These are phyloP conservation scores for Malurus elegans DNA, from an alignment of 2,113 vertebrate species.

Conservation along the genomic window DNA sequence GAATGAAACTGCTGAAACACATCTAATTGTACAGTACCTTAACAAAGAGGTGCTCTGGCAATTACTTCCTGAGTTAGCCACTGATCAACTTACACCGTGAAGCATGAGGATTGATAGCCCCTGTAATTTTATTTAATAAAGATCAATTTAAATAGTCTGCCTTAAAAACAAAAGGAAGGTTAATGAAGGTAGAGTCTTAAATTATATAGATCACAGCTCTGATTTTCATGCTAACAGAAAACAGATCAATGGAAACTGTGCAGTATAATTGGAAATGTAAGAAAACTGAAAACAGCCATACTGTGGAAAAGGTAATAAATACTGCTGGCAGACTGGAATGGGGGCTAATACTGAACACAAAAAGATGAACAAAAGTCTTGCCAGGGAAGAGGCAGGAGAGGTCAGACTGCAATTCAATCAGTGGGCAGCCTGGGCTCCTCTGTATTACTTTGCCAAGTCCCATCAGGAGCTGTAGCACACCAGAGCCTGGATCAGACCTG, in stretches of 20 bases:
- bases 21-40: constrained; percentile 7
- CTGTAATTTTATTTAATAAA: constrained; percentile 70
- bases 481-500: background rate
- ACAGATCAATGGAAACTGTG: constrained; percentile 71
- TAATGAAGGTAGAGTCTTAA: constrained; percentile 72
- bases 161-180: constrained; percentile 72
- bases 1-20: constrained; percentile 8
- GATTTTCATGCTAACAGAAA: constrained; percentile 71
- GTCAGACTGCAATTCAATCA: constrained; percentile 44
- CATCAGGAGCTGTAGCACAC: background rate
- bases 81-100: constrained; percentile 47
- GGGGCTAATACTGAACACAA: constrained; percentile 13
- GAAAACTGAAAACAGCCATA: constrained; percentile 65
- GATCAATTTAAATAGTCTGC: constrained; percentile 70
- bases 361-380: constrained; percentile 35
- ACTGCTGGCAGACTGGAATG: constrained; percentile 34
- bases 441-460: constrained; percentile 1
- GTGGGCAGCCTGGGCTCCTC: background rate
- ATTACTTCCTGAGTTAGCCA: constrained; percentile 53
- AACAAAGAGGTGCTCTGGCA: constrained; percentile 56
- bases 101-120: constrained; percentile 65
- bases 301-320: constrained; percentile 68
- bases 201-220: constrained; percentile 70
- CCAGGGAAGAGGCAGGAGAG: constrained; percentile 7
- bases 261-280: constrained; percentile 71